Evolutionary conservation across 2,113 vertebrate species (phyloP), one percentile per base, ranked within the genome.

Genomic region (Larimichthys polyactis): DNA sequence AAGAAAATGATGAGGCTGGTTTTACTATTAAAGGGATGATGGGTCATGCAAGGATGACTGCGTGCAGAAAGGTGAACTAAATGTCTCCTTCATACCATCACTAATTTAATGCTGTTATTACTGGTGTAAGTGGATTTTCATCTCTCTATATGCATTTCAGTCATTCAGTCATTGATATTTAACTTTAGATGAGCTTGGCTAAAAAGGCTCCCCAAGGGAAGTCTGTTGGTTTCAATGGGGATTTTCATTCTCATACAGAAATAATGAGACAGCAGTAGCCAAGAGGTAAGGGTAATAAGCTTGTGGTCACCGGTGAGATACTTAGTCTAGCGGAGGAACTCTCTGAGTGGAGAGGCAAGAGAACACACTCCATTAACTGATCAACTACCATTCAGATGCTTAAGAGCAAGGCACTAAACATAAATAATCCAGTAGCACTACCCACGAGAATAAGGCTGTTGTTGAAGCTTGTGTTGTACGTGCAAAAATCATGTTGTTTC

Each of bases 91-190:
- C 55, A 76, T 69, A 68, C 70, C 58, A 74, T 85, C 65, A 70
- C 79, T 89, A 85, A 88, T 89, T 85, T 64, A 88, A 75, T 71
- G 71, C 72, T 46, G 68, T 89, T 91, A 90, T 91, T 81, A 83
- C 65, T 52, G 46, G 48, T 79, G 19, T 86, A 74, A 82, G 65
- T 77, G 74, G 79, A 85, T 74, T 85, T 83, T 84, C 64, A 81
- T 84, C 81, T 83, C 66, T 80, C 65, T 75, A n/a, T 89, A 71
- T 81, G 83, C 71, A 70, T 77, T 83, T 74, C 29, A 64, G 55
- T 27, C 63, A 55, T 78, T 64, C 72, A 77, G 64, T 82, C 83
- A 79, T 75, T 87, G 87, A 90, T 90, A 83, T 91, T 87, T 91
- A 82, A 86, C 86, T 86, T 78, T 11, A 64, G 63, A 82, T 73